Conservation (phyloP, 2,888 invertebrate genomes). For the Ormyrus nitidulus region DNA sequence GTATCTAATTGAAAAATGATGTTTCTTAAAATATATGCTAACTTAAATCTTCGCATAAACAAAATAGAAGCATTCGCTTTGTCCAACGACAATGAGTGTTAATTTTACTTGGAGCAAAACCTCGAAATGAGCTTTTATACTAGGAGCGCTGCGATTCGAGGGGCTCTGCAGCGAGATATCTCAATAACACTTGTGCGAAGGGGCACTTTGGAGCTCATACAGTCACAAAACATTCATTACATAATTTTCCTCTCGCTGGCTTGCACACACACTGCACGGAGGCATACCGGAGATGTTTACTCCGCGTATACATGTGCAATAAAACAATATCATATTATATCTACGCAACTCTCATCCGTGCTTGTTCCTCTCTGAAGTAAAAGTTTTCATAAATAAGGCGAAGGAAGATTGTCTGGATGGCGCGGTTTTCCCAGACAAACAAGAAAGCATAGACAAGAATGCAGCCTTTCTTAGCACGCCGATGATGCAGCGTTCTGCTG, state of each 20-base stretch:
- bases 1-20: no score
- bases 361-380: not conserved
- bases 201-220: conserved; percentile 48
- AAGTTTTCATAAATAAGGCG: conserved; percentile 45
- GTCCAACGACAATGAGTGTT: conserved; percentile 20
- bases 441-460: conserved; percentile 52
- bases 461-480: conserved; percentile 63
- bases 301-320: conserved; percentile 28
- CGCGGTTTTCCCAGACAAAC: conserved; percentile 40
- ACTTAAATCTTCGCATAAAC: conserved; percentile 17
- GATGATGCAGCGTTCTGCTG: conserved; percentile 67
- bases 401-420: conserved; percentile 45
- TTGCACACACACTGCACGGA: conserved; percentile 5
- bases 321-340: conserved; percentile 37
- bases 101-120: not conserved
- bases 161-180: conserved; percentile 41
- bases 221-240: conserved; percentile 2
- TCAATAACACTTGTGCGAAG: conserved; percentile 47
- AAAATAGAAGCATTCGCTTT: not conserved
- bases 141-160: conserved; percentile 11
- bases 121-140: not conserved
- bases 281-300: not conserved
- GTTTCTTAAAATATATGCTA: not conserved
- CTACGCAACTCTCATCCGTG: conserved; percentile 24
- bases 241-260: not conserved